phyloP scores from a whole-genome alignment of 2,797 vertebrate species.

The Spondyliosoma cantharus region DNA sequence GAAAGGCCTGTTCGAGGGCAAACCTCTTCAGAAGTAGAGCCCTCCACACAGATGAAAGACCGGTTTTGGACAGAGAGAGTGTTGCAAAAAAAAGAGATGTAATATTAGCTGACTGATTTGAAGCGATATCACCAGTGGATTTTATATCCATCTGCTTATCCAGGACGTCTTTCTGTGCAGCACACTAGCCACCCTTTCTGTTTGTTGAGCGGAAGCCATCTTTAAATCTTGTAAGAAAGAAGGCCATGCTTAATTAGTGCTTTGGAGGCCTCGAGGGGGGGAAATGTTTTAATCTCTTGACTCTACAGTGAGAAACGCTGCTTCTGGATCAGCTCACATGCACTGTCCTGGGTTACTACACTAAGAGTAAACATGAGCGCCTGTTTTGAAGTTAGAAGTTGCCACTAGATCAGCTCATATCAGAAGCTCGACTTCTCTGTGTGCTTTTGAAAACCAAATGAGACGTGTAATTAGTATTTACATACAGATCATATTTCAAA shows the following conservation, averaged over 20 bases:
- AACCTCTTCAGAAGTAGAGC: conserved; percentile 1
- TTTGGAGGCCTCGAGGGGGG: conserved; percentile 29
- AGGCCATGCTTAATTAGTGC: conserved; percentile 49
- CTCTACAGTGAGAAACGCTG: conserved; percentile 29
- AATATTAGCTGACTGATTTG: conserved; percentile 23
- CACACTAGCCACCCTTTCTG: conserved; percentile 8
- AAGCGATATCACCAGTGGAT: conserved; percentile 7
- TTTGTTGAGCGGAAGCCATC: conserved; percentile 37
- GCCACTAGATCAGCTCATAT: conserved; percentile 12
- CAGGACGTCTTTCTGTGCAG: conserved; percentile 31
- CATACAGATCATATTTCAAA: conserved; percentile 16
- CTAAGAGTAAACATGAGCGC: neutral
- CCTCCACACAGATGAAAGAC: neutral
- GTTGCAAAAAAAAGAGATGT: neutral
- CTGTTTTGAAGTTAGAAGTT: neutral
- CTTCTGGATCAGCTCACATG: conserved; percentile 24
- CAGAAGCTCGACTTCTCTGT: conserved; percentile 4
- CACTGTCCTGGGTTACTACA: neutral
- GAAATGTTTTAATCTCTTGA: conserved; percentile 52
- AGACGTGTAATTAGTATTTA: conserved; percentile 25
- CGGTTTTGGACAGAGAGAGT: neutral
- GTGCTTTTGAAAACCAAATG: neutral
- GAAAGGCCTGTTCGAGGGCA: conserved; percentile 14
- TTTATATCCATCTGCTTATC: conserved; percentile 22
- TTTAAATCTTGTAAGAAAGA: conserved; percentile 55